A percentile compares a stretch with the other conserved stretches of the same genome.
Conservation (phyloP, 2,888 invertebrate genomes). For the Oscheius myriophilus region DNA sequence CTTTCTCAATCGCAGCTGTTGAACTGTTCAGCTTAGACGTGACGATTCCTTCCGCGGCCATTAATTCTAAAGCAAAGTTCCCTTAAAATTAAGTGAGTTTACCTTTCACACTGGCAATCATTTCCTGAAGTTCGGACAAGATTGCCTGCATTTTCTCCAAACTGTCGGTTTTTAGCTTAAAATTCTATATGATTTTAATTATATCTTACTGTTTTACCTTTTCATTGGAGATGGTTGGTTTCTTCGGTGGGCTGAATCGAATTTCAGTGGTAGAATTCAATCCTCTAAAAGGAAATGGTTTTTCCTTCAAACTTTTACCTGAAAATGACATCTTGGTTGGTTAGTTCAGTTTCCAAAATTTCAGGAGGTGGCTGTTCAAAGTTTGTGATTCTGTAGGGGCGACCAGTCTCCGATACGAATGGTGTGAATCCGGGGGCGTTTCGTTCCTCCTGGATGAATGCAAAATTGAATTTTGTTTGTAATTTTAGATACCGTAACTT, state of each 20-base stretch:
- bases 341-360: slow-evolving; percentile 2
- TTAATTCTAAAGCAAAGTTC: slow-evolving; percentile 9
- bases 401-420: slow-evolving; percentile 8
- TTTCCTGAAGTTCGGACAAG: slow-evolving; percentile 10
- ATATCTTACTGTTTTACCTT: too few species aligned
- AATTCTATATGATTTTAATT: too few species aligned
- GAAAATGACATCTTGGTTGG: slow-evolving; percentile 12
- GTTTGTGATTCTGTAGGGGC: neutral
- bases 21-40: neutral
- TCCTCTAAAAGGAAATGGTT: slow-evolving; percentile 1
- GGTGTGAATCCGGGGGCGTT: slow-evolving; percentile 12
- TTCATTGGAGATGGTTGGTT: too few species aligned
- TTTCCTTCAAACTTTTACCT: neutral
- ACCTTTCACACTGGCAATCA: slow-evolving; percentile 21
- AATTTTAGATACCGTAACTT: neutral
- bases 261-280: slow-evolving; percentile 30
- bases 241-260: slow-evolving; percentile 31
- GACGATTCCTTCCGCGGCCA: slow-evolving; percentile 10
- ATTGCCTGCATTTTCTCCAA: slow-evolving; percentile 18
- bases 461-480: slow-evolving; percentile 26
- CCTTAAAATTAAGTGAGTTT: neutral
- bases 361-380: neutral
- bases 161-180: neutral
- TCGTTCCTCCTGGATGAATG: slow-evolving; percentile 11
- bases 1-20: neutral